A percentile compares a stretch with the other conserved stretches of the same genome.
phyloP scores from a whole-genome alignment of 2,113 vertebrate genomes.

The Malurus elegans region DNA sequence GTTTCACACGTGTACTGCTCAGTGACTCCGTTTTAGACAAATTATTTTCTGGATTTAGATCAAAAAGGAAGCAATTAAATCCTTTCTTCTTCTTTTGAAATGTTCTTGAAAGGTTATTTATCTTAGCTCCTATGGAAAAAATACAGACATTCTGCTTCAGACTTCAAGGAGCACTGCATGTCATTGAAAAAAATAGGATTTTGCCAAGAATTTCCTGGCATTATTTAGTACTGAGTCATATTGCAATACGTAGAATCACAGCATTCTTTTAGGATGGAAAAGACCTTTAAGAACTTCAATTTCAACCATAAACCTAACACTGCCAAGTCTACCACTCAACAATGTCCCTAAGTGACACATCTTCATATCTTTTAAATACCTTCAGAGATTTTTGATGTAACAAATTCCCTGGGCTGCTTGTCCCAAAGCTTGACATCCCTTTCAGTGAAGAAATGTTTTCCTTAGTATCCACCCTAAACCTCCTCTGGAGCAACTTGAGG shows the following conservation, averaged over 20 bases:
- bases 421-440: not conserved
- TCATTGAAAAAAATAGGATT: not conserved
- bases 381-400: not conserved
- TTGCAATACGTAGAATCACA: not conserved
- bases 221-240: not conserved
- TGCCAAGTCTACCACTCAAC: not conserved
- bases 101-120: constrained; percentile 39
- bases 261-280: not conserved
- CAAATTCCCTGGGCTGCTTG: not conserved
- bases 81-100: not conserved
- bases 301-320: not conserved
- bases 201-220: constrained; percentile 27
- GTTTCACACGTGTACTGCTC: not conserved
- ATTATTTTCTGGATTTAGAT: constrained; percentile 22
- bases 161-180: not conserved
- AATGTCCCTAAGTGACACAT: not conserved
- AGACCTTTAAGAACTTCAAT: not conserved
- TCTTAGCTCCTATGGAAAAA: constrained; percentile 30
- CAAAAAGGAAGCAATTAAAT: not conserved
- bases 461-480: not conserved
- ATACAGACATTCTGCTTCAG: constrained; percentile 39
- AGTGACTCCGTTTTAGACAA: not conserved
- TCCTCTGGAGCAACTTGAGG: not conserved
- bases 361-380: not conserved
- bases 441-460: not conserved